Percentiles rank a stretch among this genome's conserved stretches.
Conservation (phyloP, 1,140 invertebrate genomes). For the Camponotus floridanus region DNA sequence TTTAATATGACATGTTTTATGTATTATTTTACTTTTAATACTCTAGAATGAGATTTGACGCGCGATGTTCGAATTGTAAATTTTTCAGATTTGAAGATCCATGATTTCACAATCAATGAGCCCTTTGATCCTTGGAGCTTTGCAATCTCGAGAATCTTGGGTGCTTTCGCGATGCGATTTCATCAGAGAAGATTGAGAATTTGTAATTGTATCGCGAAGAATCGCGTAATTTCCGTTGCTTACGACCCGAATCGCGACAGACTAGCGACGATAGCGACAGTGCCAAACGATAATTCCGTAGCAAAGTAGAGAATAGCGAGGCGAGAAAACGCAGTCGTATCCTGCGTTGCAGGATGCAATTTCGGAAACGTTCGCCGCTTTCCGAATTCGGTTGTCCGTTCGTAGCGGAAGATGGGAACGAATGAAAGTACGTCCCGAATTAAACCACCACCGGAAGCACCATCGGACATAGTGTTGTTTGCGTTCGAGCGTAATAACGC, state of each 20-base stretch:
- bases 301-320: conserved; percentile 6
- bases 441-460: conserved; percentile 32
- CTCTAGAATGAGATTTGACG: neutral
- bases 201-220: conserved; percentile 4
- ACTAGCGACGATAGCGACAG: conserved; percentile 14
- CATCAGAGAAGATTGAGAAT: neutral
- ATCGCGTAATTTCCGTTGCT: neutral
- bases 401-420: conserved; percentile 31
- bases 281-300: conserved; percentile 56
- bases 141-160: neutral
- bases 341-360: conserved; percentile 21
- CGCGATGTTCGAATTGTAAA: neutral
- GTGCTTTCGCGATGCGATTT: neutral
- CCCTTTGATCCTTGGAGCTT: neutral
- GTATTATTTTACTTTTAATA: neutral
- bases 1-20: neutral
- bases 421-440: conserved; percentile 54
- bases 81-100: neutral
- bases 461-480: conserved; percentile 24
- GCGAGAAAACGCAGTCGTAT: conserved; percentile 1
- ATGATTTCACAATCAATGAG: neutral
- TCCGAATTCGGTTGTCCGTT: conserved; percentile 41
- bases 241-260: conserved; percentile 24
- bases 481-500: conserved; percentile 48
- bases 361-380: conserved; percentile 35